These are phyloP conservation scores for Molothrus aeneus DNA, from an alignment of 2,797 vertebrate species.

Conservation along the genomic window DNA sequence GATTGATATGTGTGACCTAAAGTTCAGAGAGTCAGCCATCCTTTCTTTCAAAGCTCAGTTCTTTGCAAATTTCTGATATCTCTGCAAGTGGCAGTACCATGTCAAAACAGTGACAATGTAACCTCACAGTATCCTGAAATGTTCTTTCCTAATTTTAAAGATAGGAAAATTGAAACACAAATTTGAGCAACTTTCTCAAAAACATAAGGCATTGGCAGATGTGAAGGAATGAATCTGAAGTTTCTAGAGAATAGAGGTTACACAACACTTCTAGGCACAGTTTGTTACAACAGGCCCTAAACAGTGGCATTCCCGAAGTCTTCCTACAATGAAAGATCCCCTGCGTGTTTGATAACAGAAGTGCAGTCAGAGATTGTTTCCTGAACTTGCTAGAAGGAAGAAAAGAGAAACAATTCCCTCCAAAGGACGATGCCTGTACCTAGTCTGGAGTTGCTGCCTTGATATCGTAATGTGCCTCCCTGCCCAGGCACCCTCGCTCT, in stretches of 20 bases:
- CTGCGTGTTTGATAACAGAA: background rate
- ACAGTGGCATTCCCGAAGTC: background rate
- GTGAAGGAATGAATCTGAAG: background rate
- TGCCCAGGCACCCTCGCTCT: background rate
- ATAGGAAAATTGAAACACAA: background rate
- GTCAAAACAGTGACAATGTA: background rate
- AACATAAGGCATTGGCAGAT: background rate
- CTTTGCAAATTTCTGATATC: background rate
- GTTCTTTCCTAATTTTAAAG: background rate
- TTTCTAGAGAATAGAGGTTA: background rate
- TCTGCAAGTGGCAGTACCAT: background rate
- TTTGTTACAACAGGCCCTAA: background rate
- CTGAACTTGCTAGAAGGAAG: background rate
- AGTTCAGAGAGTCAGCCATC: background rate
- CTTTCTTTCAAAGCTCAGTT: background rate
- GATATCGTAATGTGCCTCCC: background rate
- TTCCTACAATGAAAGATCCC: background rate
- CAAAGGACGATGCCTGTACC: background rate
- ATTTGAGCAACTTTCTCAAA: background rate
- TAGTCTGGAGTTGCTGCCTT: background rate
- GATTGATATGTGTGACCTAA: background rate
- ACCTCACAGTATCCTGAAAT: background rate
- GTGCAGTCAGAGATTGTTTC: background rate
- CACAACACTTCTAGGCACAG: background rate
- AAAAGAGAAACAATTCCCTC: background rate